A percentile compares a stretch with the other conserved stretches of the same genome.
phyloP scores from a whole-genome alignment of 1,140 invertebrate species.

The Oedothorax gibbosus region DNA sequence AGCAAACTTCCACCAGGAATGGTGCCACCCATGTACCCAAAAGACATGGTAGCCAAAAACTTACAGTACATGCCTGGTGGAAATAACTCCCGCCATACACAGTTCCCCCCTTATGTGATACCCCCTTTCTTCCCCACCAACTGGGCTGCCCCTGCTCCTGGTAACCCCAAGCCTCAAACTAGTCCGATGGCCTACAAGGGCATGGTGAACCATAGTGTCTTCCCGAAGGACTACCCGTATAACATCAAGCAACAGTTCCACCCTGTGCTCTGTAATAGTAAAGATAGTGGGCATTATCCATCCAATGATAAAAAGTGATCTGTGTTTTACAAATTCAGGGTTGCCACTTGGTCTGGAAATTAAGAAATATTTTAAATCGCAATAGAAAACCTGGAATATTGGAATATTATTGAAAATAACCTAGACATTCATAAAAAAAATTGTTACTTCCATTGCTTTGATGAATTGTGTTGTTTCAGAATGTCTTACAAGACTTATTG shows the following conservation, averaged over 20 bases:
- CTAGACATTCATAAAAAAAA: no score
- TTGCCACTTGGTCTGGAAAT: neutral
- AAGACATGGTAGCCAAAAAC: conserved; percentile 54
- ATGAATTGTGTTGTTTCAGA: no score
- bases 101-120: conserved; percentile 59
- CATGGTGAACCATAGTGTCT: conserved; percentile 58
- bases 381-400: no score
- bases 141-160: conserved; percentile 28
- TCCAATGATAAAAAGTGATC: conserved; percentile 54
- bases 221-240: conserved; percentile 58
- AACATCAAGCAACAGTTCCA: conserved; percentile 53
- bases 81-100: conserved; percentile 36
- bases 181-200: conserved; percentile 53
- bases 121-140: conserved; percentile 51
- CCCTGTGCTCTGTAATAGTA: conserved; percentile 46
- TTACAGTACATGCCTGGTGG: conserved; percentile 40
- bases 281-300: conserved; percentile 60
- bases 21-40: conserved; percentile 27
- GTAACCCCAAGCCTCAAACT: conserved; percentile 48
- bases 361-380: neutral
- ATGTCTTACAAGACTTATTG: no score
- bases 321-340: conserved; percentile 12
- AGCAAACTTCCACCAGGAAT: conserved; percentile 45
- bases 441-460: no score
- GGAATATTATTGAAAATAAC: no score